Evolutionary conservation across 2,797 vertebrate genomes (phyloP).

Genomic region (Sebastes ruberrimus): DNA sequence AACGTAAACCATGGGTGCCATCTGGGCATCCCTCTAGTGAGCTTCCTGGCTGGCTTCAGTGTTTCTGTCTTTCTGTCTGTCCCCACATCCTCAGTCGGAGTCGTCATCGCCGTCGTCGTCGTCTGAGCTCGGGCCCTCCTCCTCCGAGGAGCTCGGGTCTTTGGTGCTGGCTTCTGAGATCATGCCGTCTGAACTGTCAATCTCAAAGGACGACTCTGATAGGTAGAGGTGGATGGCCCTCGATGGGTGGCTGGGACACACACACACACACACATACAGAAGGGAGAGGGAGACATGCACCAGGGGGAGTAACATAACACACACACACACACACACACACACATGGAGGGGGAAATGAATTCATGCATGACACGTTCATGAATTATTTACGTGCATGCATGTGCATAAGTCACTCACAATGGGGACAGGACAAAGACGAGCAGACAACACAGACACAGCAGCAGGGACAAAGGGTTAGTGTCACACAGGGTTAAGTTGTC

Average conservation of each 20-base stretch:
- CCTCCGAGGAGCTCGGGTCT: conserved; percentile 64
- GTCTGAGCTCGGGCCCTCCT: conserved; percentile 54
- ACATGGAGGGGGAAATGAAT: conserved; percentile 21
- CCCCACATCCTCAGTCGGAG: conserved; percentile 58
- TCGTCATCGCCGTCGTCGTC: conserved; percentile 13
- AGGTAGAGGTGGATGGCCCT: conserved; percentile 69
- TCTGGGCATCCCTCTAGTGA: background rate
- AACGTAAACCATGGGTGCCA: background rate
- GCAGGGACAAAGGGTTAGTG: conserved; percentile 47
- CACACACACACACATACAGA: conserved; percentile 13
- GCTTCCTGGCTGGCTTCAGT: conserved; percentile 4
- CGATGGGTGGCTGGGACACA: conserved; percentile 67
- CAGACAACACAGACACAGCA: conserved; percentile 44
- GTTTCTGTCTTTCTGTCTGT: conserved; percentile 5
- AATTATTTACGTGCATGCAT: conserved; percentile 42
- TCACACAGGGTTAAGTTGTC: conserved; percentile 25
- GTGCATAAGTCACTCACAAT: conserved; percentile 23
- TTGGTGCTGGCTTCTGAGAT: conserved; percentile 73
- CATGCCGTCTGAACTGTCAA: conserved; percentile 77
- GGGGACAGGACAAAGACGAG: conserved; percentile 28
- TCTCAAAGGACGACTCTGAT: conserved; percentile 65
- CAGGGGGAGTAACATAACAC: conserved; percentile 5
- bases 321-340: conserved; percentile 7
- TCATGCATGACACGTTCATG: conserved; percentile 41
- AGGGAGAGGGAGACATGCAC: conserved; percentile 30